A percentile compares a stretch with the other conserved stretches of the same genome.
These are phyloP conservation scores for Ispidina picta DNA, from an alignment of 2,797 vertebrate genomes.

Conservation along the genomic window DNA sequence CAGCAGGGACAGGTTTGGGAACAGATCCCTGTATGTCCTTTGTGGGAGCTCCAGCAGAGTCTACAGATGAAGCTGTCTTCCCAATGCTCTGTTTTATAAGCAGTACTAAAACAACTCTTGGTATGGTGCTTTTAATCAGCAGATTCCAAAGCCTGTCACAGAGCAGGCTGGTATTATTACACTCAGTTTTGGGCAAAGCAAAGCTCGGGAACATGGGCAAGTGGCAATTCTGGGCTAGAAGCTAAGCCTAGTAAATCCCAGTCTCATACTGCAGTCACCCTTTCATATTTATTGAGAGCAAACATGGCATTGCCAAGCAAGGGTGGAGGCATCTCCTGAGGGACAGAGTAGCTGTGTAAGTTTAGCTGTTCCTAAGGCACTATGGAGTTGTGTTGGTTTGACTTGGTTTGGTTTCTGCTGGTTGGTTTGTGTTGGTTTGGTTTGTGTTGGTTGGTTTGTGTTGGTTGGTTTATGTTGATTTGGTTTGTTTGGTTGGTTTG, in stretches of 20 bases:
- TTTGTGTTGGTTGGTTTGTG: too few relatives aligned
- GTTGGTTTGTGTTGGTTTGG: too few relatives aligned
- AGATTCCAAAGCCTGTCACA: background rate
- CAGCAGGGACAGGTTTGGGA: background rate
- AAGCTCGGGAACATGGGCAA: accelerated
- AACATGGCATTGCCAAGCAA: background rate
- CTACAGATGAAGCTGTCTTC: background rate
- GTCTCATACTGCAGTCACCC: background rate
- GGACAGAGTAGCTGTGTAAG: background rate
- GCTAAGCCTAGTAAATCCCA: background rate
- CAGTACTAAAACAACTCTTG: background rate
- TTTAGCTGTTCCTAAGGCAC: background rate
- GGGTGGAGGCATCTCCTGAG: background rate
- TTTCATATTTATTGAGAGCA: background rate
- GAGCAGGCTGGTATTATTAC: background rate
- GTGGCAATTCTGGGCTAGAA: background rate
- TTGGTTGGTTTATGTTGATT: too few relatives aligned
- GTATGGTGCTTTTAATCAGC: background rate
- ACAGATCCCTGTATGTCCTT: background rate
- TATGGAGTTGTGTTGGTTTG: too few relatives aligned
- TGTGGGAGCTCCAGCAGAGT: background rate
- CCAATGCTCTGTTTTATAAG: background rate
- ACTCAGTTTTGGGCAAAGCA: background rate
- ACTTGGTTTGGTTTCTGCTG: too few relatives aligned
- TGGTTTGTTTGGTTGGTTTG: too few relatives aligned